A percentile compares a stretch with the other conserved stretches of the same genome.
Evolutionary conservation across 1,140 invertebrate genomes (phyloP).

Genomic region (Drosophila bocqueti): DNA sequence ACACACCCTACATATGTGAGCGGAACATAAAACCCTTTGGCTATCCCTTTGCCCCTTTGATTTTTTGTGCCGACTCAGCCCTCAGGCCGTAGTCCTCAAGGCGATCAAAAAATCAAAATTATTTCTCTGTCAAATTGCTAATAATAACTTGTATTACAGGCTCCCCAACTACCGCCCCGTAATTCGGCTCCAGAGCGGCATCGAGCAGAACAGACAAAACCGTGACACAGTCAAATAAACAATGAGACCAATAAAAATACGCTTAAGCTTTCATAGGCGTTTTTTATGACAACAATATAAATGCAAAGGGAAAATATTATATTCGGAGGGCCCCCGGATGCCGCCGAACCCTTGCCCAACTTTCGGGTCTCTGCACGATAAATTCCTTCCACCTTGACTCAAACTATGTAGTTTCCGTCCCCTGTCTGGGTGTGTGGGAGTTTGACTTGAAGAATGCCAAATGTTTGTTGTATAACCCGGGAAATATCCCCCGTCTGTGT

Average conservation of each 20-base stretch:
- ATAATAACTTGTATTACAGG: slow-evolving; percentile 81
- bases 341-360: slow-evolving; percentile 66
- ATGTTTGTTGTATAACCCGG: slow-evolving; percentile 78
- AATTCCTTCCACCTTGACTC: slow-evolving; percentile 77
- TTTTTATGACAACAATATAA: slow-evolving; percentile 85
- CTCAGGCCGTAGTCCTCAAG: slow-evolving; percentile 12
- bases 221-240: slow-evolving; percentile 83
- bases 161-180: slow-evolving; percentile 19
- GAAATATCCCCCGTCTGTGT: slow-evolving; percentile 51
- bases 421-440: slow-evolving; percentile 22
- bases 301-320: slow-evolving; percentile 75
- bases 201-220: slow-evolving; percentile 46
- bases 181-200: slow-evolving; percentile 9
- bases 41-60: background rate
- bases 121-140: slow-evolving; percentile 80
- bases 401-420: slow-evolving; percentile 35
- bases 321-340: slow-evolving; percentile 6
- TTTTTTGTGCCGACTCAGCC: slow-evolving; percentile 26
- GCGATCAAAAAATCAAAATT: slow-evolving; percentile 79
- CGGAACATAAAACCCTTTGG: slow-evolving; percentile 47
- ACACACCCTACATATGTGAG: slow-evolving; percentile 32
- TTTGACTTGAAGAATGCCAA: slow-evolving; percentile 59
- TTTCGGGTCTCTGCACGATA: slow-evolving; percentile 68
- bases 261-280: slow-evolving; percentile 84
- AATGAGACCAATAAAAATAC: slow-evolving; percentile 83